These are phyloP conservation scores for Thamnophis elegans DNA, from an alignment of 2,797 vertebrate genomes.

Conservation along the genomic window DNA sequence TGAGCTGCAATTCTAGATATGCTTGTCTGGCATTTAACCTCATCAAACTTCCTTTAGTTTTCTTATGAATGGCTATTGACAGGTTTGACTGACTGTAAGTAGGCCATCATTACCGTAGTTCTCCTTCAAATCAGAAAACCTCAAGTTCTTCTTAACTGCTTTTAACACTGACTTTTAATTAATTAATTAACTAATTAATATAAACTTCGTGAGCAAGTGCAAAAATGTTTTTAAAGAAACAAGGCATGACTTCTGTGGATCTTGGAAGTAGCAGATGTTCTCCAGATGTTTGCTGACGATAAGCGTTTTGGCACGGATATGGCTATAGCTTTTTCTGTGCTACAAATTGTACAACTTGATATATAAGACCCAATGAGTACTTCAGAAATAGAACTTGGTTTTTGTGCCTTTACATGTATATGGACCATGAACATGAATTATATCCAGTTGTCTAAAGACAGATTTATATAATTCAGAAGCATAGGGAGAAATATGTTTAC, in stretches of 20 bases:
- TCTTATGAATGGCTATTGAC: not conserved
- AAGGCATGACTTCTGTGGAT: not conserved
- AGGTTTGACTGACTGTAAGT: not conserved
- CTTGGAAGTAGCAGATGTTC: not conserved
- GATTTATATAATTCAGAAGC: not conserved
- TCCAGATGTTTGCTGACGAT: not conserved
- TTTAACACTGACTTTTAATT: not conserved
- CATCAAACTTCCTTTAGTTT: not conserved
- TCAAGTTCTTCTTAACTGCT: not conserved
- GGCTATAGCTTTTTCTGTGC: not conserved
- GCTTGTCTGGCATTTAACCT: not conserved
- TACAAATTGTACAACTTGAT: not conserved
- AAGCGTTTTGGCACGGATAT: not conserved
- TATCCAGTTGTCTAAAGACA: not conserved
- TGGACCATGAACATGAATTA: not conserved
- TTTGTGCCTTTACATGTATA: not conserved
- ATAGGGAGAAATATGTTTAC: slow-evolving; percentile 59
- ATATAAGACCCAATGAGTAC: not conserved
- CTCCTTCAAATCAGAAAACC: not conserved
- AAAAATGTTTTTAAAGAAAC: not conserved
- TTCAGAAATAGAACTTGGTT: not conserved
- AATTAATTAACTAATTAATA: not conserved
- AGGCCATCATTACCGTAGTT: not conserved
- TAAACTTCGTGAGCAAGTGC: not conserved
- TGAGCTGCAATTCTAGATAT: not conserved